Evolutionary conservation across 2,797 vertebrate genomes (phyloP), one percentile per base, ranked within the genome.

Genomic region (Gila robusta): DNA sequence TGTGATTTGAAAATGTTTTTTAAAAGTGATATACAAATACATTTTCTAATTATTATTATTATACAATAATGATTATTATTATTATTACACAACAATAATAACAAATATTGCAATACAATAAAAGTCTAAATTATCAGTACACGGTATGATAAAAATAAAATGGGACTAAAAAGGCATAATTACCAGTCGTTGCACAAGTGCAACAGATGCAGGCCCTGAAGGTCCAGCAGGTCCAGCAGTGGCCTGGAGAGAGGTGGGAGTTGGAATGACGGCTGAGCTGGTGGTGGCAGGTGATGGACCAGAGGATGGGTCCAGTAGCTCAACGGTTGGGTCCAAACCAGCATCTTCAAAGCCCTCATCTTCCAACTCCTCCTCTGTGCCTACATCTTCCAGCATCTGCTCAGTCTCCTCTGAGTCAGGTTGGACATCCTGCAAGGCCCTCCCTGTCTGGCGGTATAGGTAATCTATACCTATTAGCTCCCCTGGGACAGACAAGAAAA

Each of bases 381-480:
- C 39, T 39, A 39, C 39, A 39, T 39, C 39, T 39, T 39, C 39
- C 39, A 39, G 39, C 39, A 39, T 39, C 7, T 39, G 7, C 39
- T 39, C 39, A 39, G 39, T 39, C 39, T 39, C 8, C 39, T 39
- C 39, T 39, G 39, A 39, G 39, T 39, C 39, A 39, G 39, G 39
- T 39, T 39, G 39, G 39, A 39, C 7, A 39, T 39, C 39, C 39
- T 39, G 39, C 39, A 47, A 47, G 44, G 44, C 44, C 44, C 44
- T 16, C 44, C 44, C 44, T 47, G 44, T 47, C 44, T 47, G 44
- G 44, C 11, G 44, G 44, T 47, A 47, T 47, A 16, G 44, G 44
- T 47, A 14, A 47, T 47, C 44, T 23, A 87, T 37, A 52, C 81
- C 86, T 62, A 87, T n/a, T 76, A 84, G 76, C 74, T 87, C 66